phyloP scores from a whole-genome alignment of 2,797 vertebrate genomes.

The Neopelma chrysocephalum region DNA sequence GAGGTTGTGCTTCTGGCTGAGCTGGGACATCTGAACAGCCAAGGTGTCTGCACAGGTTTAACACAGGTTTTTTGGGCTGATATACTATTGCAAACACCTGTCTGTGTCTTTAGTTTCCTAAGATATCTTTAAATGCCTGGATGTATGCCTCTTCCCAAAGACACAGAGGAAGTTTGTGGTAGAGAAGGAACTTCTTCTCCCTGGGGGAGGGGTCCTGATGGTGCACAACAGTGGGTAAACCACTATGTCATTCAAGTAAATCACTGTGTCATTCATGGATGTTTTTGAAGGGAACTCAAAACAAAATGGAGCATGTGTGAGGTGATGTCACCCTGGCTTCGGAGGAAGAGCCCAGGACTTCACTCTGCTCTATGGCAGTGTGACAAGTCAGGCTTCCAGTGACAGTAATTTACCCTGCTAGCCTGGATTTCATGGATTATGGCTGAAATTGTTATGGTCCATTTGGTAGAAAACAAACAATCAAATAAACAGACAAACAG shows the following conservation, averaged over 20 bases:
- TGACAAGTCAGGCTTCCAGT: conserved; percentile 21
- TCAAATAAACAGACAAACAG: background rate
- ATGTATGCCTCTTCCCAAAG: background rate
- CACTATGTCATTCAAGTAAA: background rate
- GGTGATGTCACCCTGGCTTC: conserved; percentile 16
- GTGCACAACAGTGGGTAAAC: background rate
- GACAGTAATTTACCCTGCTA: background rate
- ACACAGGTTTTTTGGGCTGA: background rate
- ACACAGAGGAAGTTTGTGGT: conserved; percentile 23
- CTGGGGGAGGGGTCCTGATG: background rate
- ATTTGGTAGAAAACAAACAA: background rate
- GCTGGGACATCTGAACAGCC: background rate
- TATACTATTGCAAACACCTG: background rate
- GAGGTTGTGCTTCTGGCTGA: background rate
- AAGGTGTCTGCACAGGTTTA: conserved; percentile 13
- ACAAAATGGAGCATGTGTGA: conserved; percentile 24
- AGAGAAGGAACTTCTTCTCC: background rate
- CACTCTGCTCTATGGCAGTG: background rate
- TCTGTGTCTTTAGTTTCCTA: background rate
- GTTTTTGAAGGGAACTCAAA: conserved; percentile 1
- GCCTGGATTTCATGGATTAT: background rate
- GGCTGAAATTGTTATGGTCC: background rate
- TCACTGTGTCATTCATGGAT: rapidly evolving
- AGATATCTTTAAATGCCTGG: conserved; percentile 7
- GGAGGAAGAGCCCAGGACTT: background rate